A percentile compares a stretch with the other conserved stretches of the same genome.
These are phyloP conservation scores for Holcopasites calliopsidis DNA, from an alignment of 1,140 invertebrate species.

Conservation along the genomic window DNA sequence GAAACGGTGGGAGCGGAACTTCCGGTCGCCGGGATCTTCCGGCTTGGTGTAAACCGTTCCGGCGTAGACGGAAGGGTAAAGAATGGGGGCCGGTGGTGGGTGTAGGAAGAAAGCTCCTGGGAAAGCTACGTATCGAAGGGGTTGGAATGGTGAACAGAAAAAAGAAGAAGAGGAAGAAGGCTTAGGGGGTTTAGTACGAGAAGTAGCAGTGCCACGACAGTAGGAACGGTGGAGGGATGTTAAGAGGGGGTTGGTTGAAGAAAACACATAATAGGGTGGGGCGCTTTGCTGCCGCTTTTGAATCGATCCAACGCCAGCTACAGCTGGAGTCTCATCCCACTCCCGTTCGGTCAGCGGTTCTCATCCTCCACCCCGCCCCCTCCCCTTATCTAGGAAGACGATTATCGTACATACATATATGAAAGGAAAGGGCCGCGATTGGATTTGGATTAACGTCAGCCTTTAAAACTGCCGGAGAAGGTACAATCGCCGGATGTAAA, in stretches of 20 bases:
- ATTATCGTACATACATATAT: not conserved
- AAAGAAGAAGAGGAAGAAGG: not conserved
- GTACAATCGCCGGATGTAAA: no score
- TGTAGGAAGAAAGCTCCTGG: slow-evolving; percentile 13
- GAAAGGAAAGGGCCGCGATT: not conserved
- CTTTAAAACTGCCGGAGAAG: slow-evolving; percentile 5
- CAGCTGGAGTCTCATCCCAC: slow-evolving; percentile 70
- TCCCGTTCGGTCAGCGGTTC: slow-evolving; percentile 67
- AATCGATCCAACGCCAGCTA: slow-evolving; percentile 76
- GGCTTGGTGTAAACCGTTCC: slow-evolving; percentile 66
- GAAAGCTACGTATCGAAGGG: slow-evolving; percentile 14
- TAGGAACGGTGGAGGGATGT: slow-evolving; percentile 17
- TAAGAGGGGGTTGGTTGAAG: slow-evolving; percentile 62
- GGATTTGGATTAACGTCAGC: slow-evolving; percentile 38
- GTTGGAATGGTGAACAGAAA: not conserved
- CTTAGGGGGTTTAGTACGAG: slow-evolving; percentile 48
- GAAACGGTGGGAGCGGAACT: slow-evolving; percentile 44
- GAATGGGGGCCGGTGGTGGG: not conserved
- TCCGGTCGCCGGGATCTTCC: slow-evolving; percentile 67
- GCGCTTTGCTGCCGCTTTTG: slow-evolving; percentile 76
- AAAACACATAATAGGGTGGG: slow-evolving; percentile 77
- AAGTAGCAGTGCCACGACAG: slow-evolving; percentile 40
- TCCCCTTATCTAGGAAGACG: not conserved
- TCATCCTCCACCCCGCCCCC: slow-evolving; percentile 51
- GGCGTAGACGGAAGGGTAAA: slow-evolving; percentile 48